phyloP scores from a whole-genome alignment of 2,888 invertebrate species.

The Drosophila greeni region DNA sequence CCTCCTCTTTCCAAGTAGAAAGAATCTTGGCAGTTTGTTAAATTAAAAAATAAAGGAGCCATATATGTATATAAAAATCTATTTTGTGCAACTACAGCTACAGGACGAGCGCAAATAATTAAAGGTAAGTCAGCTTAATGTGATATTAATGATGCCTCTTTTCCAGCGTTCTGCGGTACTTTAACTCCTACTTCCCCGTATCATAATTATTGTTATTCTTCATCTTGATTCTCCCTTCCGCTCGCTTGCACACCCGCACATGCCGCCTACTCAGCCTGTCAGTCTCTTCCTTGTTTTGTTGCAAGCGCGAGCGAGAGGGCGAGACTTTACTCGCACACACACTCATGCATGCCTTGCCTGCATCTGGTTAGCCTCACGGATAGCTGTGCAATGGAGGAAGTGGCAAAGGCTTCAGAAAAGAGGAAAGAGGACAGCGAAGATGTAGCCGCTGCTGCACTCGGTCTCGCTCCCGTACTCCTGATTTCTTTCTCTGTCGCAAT shows the following conservation, averaged over 20 bases:
- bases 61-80: background rate
- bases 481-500: conserved; percentile 29
- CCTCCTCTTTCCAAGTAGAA: conserved; percentile 1
- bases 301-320: conserved; percentile 10
- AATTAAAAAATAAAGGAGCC: conserved; percentile 7
- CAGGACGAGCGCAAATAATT: background rate
- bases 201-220: conserved; percentile 54
- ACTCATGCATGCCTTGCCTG: conserved; percentile 7
- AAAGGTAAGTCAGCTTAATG: conserved; percentile 3
- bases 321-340: conserved; percentile 7
- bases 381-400: conserved; percentile 42
- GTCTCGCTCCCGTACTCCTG: background rate
- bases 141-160: conserved; percentile 26
- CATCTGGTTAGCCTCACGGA: conserved; percentile 32
- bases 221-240: conserved; percentile 25
- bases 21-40: conserved; percentile 18
- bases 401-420: conserved; percentile 29
- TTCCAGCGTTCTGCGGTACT: conserved; percentile 22
- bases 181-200: conserved; percentile 5
- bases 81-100: conserved; percentile 6
- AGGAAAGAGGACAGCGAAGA: conserved; percentile 15
- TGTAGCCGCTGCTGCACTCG: conserved; percentile 13
- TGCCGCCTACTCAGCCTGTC: conserved; percentile 57
- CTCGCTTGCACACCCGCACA: conserved; percentile 26
- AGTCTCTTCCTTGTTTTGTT: conserved; percentile 42